Base-by-base conservation (phyloP, 2,797 vertebrate genomes). In the Siniperca obscura region DNA sequence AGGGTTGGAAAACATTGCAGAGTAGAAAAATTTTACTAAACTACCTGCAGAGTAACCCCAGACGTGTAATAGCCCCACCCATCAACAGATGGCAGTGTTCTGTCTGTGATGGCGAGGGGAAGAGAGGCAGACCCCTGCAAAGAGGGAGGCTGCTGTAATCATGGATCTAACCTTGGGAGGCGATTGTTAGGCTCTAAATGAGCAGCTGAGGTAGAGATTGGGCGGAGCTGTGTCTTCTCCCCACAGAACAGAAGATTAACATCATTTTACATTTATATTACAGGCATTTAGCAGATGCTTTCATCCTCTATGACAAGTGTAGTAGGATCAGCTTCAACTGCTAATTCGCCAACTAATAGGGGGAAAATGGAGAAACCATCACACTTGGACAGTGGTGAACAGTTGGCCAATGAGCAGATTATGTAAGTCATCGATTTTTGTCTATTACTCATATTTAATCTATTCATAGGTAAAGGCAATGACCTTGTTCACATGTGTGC, bases 41-140 rank as follows among this genome's bases (percentile, higher is more conserved):
- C 21, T 7, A 22, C 38, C 16, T 62, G 2, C 40, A 52, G 30
- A 83, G n/a, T 50, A 72, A 55, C 80, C 85, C 85, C 82, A 79
- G 25, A 60, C 4, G 3, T 93, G 95, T 30, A 92, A 81, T 94
- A 81, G 34, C 60, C 79, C 65, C 87, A 92, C 83, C 88, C 55
- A 60, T 88, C 94, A 95, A 94, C 81, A 95, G 95, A 94, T 95
- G 95, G 94, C 95, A 95, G 89, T 93, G 93, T 93, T 92, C 88
- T 85, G 90, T 94, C 92, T 95, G 87, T 62, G 91, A 94, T 91
- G 69, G 67, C 10, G 82, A 77, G 84, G 88, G 74, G 86, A 87
- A 14, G 77, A 66, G 85, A 83, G 71, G 80, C 78, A 75, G 87
- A 79, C 80, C 70, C 77, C 82, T 77, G 72, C 65, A 74, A 55